phyloP scores from a whole-genome alignment of 2,113 vertebrate genomes.

The Sciurus niger region DNA sequence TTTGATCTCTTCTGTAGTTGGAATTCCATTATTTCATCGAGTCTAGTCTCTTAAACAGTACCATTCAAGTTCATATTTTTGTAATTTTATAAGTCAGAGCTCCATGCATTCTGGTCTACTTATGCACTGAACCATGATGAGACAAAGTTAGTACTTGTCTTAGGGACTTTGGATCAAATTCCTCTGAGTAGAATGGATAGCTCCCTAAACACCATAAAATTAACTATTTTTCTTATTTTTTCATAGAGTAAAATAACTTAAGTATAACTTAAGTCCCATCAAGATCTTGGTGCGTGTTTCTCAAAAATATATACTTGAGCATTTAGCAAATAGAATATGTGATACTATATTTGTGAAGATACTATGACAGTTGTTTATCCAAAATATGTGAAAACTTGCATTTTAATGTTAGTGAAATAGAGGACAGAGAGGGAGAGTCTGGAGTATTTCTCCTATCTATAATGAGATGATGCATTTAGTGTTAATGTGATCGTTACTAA shows the following conservation, averaged over 20 bases:
- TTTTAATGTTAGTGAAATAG: background rate
- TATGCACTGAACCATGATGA: background rate
- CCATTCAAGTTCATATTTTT: background rate
- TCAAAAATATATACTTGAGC: constrained; percentile 3
- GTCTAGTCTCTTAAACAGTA: background rate
- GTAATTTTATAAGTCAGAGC: constrained; percentile 20
- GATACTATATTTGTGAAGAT: constrained; percentile 15
- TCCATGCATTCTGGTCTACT: background rate
- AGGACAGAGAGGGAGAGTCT: background rate
- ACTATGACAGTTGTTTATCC: background rate
- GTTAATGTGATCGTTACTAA: background rate
- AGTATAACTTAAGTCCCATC: background rate
- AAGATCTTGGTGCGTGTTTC: background rate
- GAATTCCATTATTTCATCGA: background rate
- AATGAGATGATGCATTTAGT: background rate
- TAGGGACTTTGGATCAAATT: background rate
- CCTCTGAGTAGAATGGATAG: background rate
- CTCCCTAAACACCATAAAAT: background rate
- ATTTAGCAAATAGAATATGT: background rate
- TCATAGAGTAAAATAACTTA: background rate
- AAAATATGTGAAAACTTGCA: constrained; percentile 36
- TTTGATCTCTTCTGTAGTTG: background rate
- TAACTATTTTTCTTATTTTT: background rate
- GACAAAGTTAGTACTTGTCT: background rate
- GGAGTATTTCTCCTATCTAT: background rate